Evolutionary conservation across 2,113 vertebrate genomes (phyloP).

Genomic region (Egretta garzetta): DNA sequence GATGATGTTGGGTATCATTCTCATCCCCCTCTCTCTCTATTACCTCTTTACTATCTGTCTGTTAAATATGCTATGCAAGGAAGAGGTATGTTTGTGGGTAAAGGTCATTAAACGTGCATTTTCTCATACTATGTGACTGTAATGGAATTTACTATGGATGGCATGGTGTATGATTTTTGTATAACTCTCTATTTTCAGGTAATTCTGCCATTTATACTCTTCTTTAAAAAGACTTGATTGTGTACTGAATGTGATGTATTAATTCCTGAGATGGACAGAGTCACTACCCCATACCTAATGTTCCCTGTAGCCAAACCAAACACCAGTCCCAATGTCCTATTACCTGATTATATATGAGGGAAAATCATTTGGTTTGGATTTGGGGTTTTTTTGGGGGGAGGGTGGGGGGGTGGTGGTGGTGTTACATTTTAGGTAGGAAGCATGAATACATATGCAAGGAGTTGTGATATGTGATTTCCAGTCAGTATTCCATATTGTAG

Average conservation of each 20-base stretch:
- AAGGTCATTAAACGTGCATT: not conserved
- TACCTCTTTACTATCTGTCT: not conserved
- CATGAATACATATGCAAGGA: not conserved
- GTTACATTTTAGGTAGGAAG: not conserved
- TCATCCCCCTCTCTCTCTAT: not conserved
- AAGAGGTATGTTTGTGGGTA: not conserved
- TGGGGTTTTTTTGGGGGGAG: not conserved
- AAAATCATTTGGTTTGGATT: not conserved
- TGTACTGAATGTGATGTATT: not conserved
- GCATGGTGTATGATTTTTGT: not conserved
- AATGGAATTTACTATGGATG: not conserved
- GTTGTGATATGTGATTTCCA: not conserved
- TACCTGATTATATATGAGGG: not conserved
- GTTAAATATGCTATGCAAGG: not conserved
- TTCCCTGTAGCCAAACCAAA: not conserved
- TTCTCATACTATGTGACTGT: not conserved
- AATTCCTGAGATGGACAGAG: not conserved
- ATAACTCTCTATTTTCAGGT: slow-evolving; percentile 84
- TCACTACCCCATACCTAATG: not conserved
- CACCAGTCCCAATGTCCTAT: not conserved
- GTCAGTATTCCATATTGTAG: not conserved
- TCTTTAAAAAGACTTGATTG: not conserved
- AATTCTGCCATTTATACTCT: slow-evolving; percentile 35
- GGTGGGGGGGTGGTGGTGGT: no score
- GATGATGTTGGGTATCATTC: not conserved